Base-by-base conservation (phyloP, 2,797 vertebrate species). In the Erpetoichthys calabaricus region DNA sequence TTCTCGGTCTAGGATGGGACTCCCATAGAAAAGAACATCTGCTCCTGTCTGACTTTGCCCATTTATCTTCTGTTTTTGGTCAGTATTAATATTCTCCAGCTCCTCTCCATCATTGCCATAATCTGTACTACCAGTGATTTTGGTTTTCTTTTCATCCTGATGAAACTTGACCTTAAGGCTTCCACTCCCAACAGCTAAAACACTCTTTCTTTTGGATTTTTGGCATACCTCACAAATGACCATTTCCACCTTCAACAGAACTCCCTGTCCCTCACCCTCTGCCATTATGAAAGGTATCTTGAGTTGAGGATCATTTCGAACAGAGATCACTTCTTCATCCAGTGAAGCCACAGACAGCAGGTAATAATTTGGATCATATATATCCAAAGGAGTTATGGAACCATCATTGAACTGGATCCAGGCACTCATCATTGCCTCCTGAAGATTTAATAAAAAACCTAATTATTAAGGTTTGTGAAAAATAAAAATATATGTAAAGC, bases 361-460 rank as follows among this genome's bases (percentile, higher is more conserved):
- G 76, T 88, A 94, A 75, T 80, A 86, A 53, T 84, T 74, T 5
- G 81, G 69, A 42, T 94, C 89, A 8, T 92, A 97, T 58, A 94
- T 83, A 57, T 97, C 90, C 70, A 98, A 71, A 2, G 91, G 92
- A 3, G 88, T 87, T 70, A 90, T 85, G 5, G 86, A 89, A 4
- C 90, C 92, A 0, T 98, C 93, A 0, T 90, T 97, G 83, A 94
- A 97, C 67, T 94, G 90, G 60, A 97, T 73, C 92, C 91, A 95
- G 63, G 87, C 81, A 61, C 91, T 95, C 68, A 96, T 78, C 75
- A 88, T 75, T 1, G 90, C 92, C 68, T 94, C 89, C 93, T 97
- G 56, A 51, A 57, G 53, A 47, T 45, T 25, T 25, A 25, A 25
- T 25, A 25, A 25, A 25, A 25, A 25, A 25, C 2, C 25, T 25